Base-by-base conservation (phyloP, 2,797 vertebrate species). In the Coluber constrictor region DNA sequence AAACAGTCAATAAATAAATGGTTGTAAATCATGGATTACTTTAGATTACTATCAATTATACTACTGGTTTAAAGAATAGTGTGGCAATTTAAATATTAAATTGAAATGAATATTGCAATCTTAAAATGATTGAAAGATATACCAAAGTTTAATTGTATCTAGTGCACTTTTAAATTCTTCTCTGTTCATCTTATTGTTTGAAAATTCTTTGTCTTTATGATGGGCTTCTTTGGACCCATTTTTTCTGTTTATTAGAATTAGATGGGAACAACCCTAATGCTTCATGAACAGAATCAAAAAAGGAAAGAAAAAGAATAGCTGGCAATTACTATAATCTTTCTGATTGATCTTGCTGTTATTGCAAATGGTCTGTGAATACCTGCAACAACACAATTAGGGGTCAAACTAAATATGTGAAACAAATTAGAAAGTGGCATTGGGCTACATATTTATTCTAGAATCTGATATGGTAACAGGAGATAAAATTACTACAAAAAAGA, bases 361-460 rank as follows among this genome's bases (percentile, higher is more conserved):
- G 55, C 32, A 43, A 37, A 93, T 87, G 60, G 61, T 90, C 95
- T 96, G 94, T 3, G 93, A 96, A 96, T 91, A 96, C 94, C 97
- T 97, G 95, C 92, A 97, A 97, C 94, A 96, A 95, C 97, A 96
- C 91, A 20, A 18, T 94, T 96, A 94, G 96, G 93, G 90, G 87
- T 94, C 93, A 93, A 95, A 43, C 20, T 23, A 90, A 86, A 43
- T 55, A 63, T 47, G 27, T 43, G 16, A 47, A 66, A 51, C 25
- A 88, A 95, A 95, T 51, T 11, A 95, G 96, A 92, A 96, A 95
- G 96, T 95, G 95, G 95, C 95, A 96, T 91, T 95, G 94, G 90
- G 96, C 92, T 95, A 70, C 20, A 87, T n/a, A 32, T 95, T 95
- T 95, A 93, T 93, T 93, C 59, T 88, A 94, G 95, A 95, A 95